Percentiles rank a stretch among this genome's conserved stretches.
phyloP scores from a whole-genome alignment of 1,140 invertebrate genomes.

The Trichogramma pretiosum region DNA sequence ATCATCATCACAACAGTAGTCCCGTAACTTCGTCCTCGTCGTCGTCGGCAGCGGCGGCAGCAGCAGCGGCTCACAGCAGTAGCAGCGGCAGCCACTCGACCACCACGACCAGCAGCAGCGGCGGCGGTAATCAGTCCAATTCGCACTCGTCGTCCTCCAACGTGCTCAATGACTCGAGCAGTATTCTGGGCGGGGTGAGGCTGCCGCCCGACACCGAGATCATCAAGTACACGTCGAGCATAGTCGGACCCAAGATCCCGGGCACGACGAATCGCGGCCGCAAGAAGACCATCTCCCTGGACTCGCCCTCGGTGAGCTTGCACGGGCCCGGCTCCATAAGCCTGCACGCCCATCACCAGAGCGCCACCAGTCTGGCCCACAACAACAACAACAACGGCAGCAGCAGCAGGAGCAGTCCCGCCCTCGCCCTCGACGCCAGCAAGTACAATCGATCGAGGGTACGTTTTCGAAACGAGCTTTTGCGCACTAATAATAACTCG shows the following conservation, averaged over 20 bases:
- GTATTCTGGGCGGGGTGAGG: constrained; percentile 68
- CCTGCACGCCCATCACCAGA: constrained; percentile 36
- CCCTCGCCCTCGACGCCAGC: constrained; percentile 31
- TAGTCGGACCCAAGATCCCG: constrained; percentile 71
- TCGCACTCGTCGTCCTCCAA: constrained; percentile 36
- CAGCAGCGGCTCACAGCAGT: neutral
- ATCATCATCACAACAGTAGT: neutral
- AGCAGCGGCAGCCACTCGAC: too few relatives aligned
- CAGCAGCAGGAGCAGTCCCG: neutral
- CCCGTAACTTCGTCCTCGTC: too few relatives aligned
- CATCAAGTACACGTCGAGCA: constrained; percentile 78
- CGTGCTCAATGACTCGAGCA: constrained; percentile 59
- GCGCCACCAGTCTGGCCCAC: constrained; percentile 31
- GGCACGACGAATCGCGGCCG: constrained; percentile 72
- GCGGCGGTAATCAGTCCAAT: constrained; percentile 34
- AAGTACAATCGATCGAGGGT: constrained; percentile 40
- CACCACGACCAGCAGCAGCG: constrained; percentile 26
- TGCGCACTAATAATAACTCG: too few relatives aligned
- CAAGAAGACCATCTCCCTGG: constrained; percentile 78
- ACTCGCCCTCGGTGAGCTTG: constrained; percentile 68
- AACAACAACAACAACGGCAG: constrained; percentile 23
- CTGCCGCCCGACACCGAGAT: constrained; percentile 82
- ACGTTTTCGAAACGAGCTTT: constrained; percentile 13
- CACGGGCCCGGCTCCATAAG: constrained; percentile 38
- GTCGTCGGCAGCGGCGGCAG: neutral